Evolutionary conservation across 2,797 vertebrate species (phyloP).

Genomic region (Columba guinea): DNA sequence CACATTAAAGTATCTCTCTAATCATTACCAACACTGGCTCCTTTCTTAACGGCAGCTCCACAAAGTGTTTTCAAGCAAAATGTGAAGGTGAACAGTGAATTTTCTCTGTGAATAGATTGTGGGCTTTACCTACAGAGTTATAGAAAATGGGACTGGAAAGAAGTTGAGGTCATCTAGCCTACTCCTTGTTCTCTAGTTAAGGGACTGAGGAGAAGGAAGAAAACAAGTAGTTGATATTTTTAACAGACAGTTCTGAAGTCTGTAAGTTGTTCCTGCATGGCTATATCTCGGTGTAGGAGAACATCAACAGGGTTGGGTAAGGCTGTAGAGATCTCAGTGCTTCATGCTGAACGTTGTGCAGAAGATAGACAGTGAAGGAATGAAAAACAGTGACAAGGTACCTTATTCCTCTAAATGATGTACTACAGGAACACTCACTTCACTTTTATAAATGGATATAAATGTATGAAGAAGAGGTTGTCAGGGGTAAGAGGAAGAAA

Average conservation of each 20-base stretch:
- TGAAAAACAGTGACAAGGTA: neutral
- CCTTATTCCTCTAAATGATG: neutral
- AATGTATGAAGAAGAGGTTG: neutral
- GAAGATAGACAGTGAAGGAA: neutral
- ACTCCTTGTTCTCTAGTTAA: neutral
- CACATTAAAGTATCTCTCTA: neutral
- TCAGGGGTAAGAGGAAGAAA: neutral
- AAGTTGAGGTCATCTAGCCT: neutral
- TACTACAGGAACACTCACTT: neutral
- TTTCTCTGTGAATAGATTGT: neutral
- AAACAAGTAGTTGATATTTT: neutral
- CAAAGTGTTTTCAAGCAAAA: neutral
- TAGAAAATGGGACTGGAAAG: neutral
- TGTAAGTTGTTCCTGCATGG: neutral
- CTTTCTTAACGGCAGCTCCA: accelerated
- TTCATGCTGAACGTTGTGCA: neutral
- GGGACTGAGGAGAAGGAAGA: neutral
- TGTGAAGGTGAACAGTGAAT: neutral
- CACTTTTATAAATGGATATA: neutral
- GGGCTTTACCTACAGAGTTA: neutral
- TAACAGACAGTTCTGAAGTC: neutral
- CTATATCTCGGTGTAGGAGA: neutral
- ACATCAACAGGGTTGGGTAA: neutral
- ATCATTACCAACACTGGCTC: neutral
- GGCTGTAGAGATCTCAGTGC: neutral